Evolutionary conservation across 2,113 vertebrate genomes (phyloP), one percentile per base, ranked within the genome.

Genomic region (Larimichthys crocea): DNA sequence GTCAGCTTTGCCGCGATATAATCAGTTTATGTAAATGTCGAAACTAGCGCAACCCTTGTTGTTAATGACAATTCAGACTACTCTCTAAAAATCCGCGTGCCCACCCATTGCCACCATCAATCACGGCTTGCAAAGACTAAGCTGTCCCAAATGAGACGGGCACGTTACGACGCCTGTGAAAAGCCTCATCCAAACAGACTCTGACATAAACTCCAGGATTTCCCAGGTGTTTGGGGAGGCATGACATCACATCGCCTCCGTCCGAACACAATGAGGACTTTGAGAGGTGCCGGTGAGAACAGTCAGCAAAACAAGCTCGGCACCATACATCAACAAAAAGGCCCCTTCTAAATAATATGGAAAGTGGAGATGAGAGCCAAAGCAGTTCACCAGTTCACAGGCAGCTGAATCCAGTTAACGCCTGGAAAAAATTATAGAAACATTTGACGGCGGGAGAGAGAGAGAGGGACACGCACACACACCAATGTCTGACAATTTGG

Each of bases 241-340:
- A 89, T 98, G 96, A 97, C 96, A 96, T 97, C 96, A 97, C 91
- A 0, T 10, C 14, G 53, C 79, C 88, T 57, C 67, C 19, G 11
- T 52, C 7, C 0, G 24, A 48, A 93, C 93, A 97, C 95, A 97
- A 97, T 94, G 94, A 91, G 17, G 92, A 96, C 96, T 95, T 97
- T 96, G 93, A 79, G 35, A 15, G 88, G 82, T 69, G 84, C 44
- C 26, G 74, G 80, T 74, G 83, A 84, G 83, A 88, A 81, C 82
- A 67, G 68, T 91, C 63, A 71, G 94, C 69, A 82, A 88, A 91
- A 92, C 90, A 83, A 89, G 85, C 79, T 49, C 12, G 1, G 55
- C 75, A 56, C 80, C 70, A 71, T 87, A 83, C 86, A 86, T 92
- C 89, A 89, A 93, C 91, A 91, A 93, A 78, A 83, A 19, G 79